Conservation (phyloP, 2,113 vertebrate species). For the Tetrax tetrax region DNA sequence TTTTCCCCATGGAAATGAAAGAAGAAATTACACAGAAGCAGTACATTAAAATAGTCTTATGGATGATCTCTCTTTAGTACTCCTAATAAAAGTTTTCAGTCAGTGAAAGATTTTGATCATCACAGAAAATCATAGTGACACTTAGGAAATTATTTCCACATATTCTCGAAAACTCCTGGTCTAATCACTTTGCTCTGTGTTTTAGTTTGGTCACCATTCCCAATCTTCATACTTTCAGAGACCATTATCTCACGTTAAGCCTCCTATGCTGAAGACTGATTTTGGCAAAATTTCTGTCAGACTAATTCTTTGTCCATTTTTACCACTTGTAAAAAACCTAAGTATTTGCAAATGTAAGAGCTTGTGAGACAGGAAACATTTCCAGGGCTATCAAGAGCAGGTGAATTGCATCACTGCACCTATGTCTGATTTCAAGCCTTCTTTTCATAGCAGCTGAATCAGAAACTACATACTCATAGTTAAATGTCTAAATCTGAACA, state of each 20-base stretch:
- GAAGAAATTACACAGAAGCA: background rate
- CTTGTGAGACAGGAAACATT: background rate
- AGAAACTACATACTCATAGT: background rate
- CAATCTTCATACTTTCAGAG: background rate
- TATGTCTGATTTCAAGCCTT: background rate
- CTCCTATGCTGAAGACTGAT: background rate
- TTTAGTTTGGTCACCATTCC: background rate
- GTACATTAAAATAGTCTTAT: background rate
- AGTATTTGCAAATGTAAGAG: background rate
- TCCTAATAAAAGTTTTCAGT: background rate
- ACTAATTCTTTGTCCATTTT: background rate
- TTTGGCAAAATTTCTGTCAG: background rate
- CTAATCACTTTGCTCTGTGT: background rate
- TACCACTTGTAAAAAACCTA: background rate
- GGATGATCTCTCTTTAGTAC: background rate
- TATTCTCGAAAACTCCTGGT: background rate
- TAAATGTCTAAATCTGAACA: background rate
- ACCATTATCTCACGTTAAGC: background rate
- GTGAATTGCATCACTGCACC: background rate
- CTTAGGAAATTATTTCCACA: background rate
- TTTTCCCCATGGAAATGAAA: background rate
- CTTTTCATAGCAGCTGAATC: background rate
- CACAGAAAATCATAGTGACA: background rate
- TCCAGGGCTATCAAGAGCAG: background rate
- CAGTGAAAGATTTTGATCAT: slow-evolving; percentile 2